Evolutionary conservation across 1,140 invertebrate genomes (phyloP).

Genomic region (Schlechtendalia chinensis): DNA sequence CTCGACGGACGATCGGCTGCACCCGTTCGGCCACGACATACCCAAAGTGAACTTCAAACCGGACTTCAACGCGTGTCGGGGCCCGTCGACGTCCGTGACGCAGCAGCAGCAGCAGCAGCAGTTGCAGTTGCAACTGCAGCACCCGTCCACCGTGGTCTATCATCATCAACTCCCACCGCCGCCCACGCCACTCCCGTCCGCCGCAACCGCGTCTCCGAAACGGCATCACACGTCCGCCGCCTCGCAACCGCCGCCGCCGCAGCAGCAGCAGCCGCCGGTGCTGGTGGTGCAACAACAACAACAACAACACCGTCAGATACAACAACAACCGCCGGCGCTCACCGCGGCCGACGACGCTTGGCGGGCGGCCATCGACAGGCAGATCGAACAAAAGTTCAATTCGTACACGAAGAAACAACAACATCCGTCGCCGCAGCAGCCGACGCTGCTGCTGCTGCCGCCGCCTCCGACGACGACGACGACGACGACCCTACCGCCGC

Average conservation of each 20-base stretch:
- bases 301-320: neutral
- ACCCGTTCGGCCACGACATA: conserved; percentile 63
- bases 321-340: neutral
- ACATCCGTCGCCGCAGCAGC: neutral
- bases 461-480: neutral
- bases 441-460: neutral
- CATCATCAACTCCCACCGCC: neutral
- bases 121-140: conserved; percentile 51
- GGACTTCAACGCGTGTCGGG: conserved; percentile 29
- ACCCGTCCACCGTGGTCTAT: neutral
- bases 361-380: conserved; percentile 60
- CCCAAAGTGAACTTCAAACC: conserved; percentile 47
- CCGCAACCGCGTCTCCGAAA: neutral
- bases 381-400: conserved; percentile 60
- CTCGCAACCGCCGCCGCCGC: neutral
- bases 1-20: conserved; percentile 62
- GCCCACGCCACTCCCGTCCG: neutral
- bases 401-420: conserved; percentile 52
- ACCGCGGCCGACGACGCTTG: conserved; percentile 57
- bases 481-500: neutral
- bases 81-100: conserved; percentile 16
- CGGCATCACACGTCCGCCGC: neutral
- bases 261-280: conserved; percentile 51
- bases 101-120: too few relatives aligned
- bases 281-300: conserved; percentile 39